Conservation (phyloP, 2,888 invertebrate species). For the Tetragnatha montana region DNA sequence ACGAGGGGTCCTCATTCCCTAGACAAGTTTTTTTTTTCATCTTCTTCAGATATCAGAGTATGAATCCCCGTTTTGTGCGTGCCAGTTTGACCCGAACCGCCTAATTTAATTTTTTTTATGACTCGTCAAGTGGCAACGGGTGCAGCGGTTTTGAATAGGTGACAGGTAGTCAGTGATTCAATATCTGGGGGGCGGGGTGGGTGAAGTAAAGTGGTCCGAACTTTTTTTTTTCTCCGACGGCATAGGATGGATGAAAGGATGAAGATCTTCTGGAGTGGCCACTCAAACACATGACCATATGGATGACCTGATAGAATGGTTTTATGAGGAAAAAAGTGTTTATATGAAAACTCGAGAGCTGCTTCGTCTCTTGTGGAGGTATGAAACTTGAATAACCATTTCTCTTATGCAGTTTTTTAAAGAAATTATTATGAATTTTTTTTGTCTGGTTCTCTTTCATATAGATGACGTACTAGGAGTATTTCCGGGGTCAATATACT, state of each 20-base stretch:
- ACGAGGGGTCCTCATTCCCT: conserved; percentile 40
- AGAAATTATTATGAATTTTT: not conserved
- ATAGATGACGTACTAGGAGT: not conserved
- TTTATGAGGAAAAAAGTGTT: not conserved
- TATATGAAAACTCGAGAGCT: not conserved
- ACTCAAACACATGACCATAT: conserved; percentile 38
- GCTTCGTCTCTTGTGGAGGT: not conserved
- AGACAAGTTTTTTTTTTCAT: not conserved
- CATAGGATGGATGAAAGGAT: not conserved
- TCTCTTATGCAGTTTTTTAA: not conserved
- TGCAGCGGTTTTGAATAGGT: conserved; percentile 18
- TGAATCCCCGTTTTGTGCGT: conserved; percentile 9
- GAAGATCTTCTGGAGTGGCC: conserved; percentile 12
- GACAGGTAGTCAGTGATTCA: conserved; percentile 8
- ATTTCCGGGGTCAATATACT: conserved; percentile 22
- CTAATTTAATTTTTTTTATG: conserved; percentile 32
- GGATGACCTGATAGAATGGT: conserved; percentile 42
- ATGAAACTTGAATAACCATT: not conserved
- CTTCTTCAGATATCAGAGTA: not conserved
- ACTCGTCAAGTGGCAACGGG: conserved; percentile 45
- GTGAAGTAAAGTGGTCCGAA: not conserved
- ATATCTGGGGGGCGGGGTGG: not conserved
- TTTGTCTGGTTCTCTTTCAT: not conserved
- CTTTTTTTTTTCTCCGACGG: not conserved
- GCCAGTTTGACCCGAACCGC: conserved; percentile 7